Conservation (phyloP, 2,888 invertebrate genomes). For the Cyaniris semiargus region DNA sequence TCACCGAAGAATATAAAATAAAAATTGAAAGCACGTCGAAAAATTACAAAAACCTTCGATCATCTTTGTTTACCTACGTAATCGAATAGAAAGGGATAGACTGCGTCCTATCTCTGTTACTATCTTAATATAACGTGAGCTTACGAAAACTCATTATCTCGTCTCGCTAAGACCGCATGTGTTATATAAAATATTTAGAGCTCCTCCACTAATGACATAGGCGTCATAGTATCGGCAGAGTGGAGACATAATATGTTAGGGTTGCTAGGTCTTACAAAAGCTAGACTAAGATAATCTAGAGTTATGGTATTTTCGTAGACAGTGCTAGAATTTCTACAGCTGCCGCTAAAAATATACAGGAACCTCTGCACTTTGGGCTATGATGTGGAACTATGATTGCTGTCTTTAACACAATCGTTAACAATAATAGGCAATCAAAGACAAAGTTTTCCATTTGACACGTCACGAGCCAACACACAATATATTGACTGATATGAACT, state of each 20-base stretch:
- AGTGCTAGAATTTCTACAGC: background rate
- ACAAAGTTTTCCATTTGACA: too few species aligned
- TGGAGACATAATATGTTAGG: constrained; percentile 4
- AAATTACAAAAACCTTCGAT: background rate
- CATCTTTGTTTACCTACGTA: background rate
- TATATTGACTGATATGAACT: too few species aligned
- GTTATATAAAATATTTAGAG: constrained; percentile 19
- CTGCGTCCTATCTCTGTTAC: background rate
- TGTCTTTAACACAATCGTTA: too few species aligned
- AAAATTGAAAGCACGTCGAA: background rate
- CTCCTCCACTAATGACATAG: constrained; percentile 15
- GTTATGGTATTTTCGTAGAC: background rate
- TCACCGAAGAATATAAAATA: background rate
- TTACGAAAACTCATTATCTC: constrained; percentile 15
- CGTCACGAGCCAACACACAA: too few species aligned
- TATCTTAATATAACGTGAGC: constrained; percentile 13
- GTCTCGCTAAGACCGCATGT: constrained; percentile 19
- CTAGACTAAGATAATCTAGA: background rate
- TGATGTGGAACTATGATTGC: background rate
- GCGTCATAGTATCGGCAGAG: constrained; percentile 13
- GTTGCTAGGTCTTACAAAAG: background rate
- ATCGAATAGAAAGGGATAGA: background rate
- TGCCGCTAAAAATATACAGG: background rate
- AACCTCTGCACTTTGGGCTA: background rate
- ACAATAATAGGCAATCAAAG: too few species aligned